Evolutionary conservation across 2,797 vertebrate species (phyloP), one percentile per base, ranked within the genome.

Genomic region (Valencia hispanica): DNA sequence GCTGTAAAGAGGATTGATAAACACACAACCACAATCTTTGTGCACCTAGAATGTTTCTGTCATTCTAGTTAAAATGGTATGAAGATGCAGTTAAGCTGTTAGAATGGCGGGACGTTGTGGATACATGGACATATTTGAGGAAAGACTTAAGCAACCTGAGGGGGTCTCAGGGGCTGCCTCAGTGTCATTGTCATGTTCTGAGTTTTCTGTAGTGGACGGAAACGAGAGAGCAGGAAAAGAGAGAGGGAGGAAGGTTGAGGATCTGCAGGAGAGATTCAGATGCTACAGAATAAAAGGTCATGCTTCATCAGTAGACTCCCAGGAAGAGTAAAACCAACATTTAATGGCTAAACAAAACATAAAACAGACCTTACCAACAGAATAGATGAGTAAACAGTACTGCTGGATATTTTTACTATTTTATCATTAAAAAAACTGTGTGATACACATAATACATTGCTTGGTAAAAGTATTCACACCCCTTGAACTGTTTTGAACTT

Each of bases 161-260:
- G 96, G 94, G 93, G 95, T 93, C 96, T 97, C 94, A 83, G 97
- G 94, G 94, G 96, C 95, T 90, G 97, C 96, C 85, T 99, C 97
- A 96, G 96, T 99, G 94, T 97, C 97, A 98, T 95, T 99, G 91
- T 97, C 98, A 96, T 96, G 95, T 97, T 96, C 97, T 95, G 97
- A 94, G 96, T 96, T 94, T 86, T 99, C 98, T 99, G 98, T 79
- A 94, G 95, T 96, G 94, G 96, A 91, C 93, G 97, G 96, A 97
- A 94, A 97, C 79, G 89, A 92, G 95, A 96, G 94, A 95, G 94
- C 0, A 86, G 89, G 94, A 92, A 94, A 68, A 68, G 94, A 96
- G 92, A 93, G 82, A 90, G 87, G 90, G 81, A 89, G 88, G 90
- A 91, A 89, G 81, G 85, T 86, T 90, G 86, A 93, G 86, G 89